Conservation (phyloP, 2,113 vertebrate species). For the Gadus macrocephalus region DNA sequence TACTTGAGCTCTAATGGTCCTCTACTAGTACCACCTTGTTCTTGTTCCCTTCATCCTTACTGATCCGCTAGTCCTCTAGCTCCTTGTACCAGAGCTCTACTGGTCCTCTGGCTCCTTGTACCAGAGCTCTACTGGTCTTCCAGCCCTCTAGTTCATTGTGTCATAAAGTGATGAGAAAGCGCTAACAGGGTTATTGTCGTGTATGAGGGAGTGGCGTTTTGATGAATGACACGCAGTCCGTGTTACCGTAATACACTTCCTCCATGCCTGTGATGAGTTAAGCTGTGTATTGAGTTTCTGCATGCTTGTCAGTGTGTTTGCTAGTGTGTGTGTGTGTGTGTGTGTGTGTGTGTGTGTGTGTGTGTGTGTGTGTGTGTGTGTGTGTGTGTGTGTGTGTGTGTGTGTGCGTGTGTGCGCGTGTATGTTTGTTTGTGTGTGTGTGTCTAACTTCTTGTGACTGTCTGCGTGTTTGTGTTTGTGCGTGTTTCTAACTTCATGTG, state of each 20-base stretch:
- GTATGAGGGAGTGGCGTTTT: conserved; percentile 42
- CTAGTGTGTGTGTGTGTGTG: not conserved
- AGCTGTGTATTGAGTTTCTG: conserved; percentile 5
- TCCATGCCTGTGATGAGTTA: conserved; percentile 21
- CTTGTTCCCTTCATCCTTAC: too few species aligned
- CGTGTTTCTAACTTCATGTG: conserved; percentile 18
- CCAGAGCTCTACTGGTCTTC: conserved; percentile 8
- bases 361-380: not conserved
- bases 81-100: too few species aligned
- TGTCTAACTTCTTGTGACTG: too few species aligned
- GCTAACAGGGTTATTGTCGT: conserved; percentile 49
- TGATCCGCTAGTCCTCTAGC: too few species aligned
- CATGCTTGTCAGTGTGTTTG: not conserved
- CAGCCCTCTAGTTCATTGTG: conserved; percentile 16
- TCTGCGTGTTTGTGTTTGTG: not conserved
- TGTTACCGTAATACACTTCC: conserved; percentile 27
- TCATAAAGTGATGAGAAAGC: conserved; percentile 50
- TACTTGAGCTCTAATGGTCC: too few species aligned
- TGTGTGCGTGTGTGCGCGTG: conserved; percentile 11
- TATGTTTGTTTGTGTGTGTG: not conserved
- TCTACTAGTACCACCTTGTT: too few species aligned
- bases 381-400: not conserved
- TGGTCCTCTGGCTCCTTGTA: too few species aligned
- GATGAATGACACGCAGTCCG: conserved; percentile 50
- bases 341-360: conserved; percentile 7